Base-by-base conservation (phyloP, 2,888 invertebrate genomes). In the Acleris cristana region DNA sequence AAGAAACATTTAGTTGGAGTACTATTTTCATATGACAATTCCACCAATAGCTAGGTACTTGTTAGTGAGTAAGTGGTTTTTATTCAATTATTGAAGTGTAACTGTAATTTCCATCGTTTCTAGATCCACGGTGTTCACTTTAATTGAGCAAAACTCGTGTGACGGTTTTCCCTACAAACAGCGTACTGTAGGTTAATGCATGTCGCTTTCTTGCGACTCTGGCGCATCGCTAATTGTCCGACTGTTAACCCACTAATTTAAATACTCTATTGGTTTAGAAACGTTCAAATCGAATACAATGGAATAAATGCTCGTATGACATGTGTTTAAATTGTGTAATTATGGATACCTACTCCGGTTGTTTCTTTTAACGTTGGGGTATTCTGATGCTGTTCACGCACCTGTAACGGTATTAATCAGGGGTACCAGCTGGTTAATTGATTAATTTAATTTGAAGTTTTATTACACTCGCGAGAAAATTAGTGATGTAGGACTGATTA, bases 171-270 rank as follows among this genome's bases (percentile, higher is more conserved):
- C 88, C 86, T 87, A 83, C 83, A 82, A 84, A 62, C 62, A 53
- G 67, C 61, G 45, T 83, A 80, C 84, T 84, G 82, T 86, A 82
- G 88, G 88, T 87, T 87, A 89, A 88, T 86, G 86, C 82, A 87
- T 86, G 85, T 86, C 85, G 81, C 90, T 91, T 90, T 92, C 91
- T 88, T 89, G 78, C 53, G 56, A 63, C 65, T 82, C 82, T 76
- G 74, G 76, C 82, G 90, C 87, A 91, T 90, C 81, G 79, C 79
- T 92, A 91, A 92, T 90, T 89, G 85, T 85, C 79, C 77, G 84
- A 86, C 86, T 84, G 85, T 87, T 89, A 85, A 89, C 90, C 90
- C 74, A 90, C 87, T 89, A 87, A 90, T 90, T 91, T 86, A 80
- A 88, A 88, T 86, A 81, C 78, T 73, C 71, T 75, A 81, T 85